These are phyloP conservation scores for Geotrypetes seraphini DNA, from an alignment of 2,797 vertebrate species.

Conservation along the genomic window DNA sequence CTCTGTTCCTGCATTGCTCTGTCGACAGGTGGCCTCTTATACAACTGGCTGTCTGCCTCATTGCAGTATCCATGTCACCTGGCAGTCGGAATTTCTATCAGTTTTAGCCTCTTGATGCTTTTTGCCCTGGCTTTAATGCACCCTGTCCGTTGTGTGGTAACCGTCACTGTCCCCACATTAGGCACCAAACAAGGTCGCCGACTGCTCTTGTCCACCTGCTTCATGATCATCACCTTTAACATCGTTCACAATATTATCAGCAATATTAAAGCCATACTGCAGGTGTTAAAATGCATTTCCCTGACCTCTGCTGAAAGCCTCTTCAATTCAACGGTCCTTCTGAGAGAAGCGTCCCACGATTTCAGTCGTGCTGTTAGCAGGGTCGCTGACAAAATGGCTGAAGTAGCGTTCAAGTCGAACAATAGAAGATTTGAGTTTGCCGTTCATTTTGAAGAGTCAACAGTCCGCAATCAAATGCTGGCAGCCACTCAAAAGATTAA, in stretches of 20 bases:
- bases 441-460: conserved; percentile 49
- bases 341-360: conserved; percentile 46
- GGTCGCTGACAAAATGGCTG: background rate
- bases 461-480: conserved; percentile 45
- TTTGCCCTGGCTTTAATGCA: conserved; percentile 62
- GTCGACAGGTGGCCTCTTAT: conserved; percentile 48
- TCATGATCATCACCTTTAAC: conserved; percentile 63
- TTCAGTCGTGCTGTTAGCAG: conserved; percentile 38
- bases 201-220: conserved; percentile 66
- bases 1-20: conserved; percentile 56
- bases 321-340: conserved; percentile 62
- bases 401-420: conserved; percentile 16
- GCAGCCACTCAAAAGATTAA: conserved; percentile 55
- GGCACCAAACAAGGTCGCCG: conserved; percentile 75
- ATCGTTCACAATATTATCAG: conserved; percentile 66
- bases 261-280: conserved; percentile 60
- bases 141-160: conserved; percentile 78
- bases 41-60: conserved; percentile 65
- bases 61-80: conserved; percentile 46
- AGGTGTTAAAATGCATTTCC: conserved; percentile 69
- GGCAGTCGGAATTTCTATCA: conserved; percentile 19
- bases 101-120: conserved; percentile 50
- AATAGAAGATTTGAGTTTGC: conserved; percentile 44
- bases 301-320: conserved; percentile 69
- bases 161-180: conserved; percentile 66